Conservation (phyloP, 2,113 vertebrate species). For the Anoura caudifer region DNA sequence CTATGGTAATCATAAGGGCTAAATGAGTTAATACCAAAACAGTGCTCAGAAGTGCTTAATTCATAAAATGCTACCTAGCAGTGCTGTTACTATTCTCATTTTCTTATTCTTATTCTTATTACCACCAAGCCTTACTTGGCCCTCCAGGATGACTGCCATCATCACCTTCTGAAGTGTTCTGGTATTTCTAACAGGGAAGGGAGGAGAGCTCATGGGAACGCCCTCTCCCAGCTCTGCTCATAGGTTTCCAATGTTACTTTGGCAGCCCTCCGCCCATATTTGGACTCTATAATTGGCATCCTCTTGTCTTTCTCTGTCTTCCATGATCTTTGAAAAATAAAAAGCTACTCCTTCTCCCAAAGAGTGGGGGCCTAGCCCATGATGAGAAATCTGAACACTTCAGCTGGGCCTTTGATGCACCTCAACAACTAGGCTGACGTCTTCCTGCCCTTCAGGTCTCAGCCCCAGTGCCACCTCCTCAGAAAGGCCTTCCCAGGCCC, state of each 20-base stretch:
- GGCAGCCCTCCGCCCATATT: neutral
- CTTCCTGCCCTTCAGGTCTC: neutral
- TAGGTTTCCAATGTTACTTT: too few relatives aligned
- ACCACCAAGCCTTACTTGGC: neutral
- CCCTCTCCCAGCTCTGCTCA: neutral
- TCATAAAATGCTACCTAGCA: neutral
- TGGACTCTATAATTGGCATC: neutral
- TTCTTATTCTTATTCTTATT: neutral
- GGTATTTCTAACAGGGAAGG: neutral
- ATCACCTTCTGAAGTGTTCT: neutral
- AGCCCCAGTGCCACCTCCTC: neutral
- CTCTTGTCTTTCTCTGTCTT: neutral
- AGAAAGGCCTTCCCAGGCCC: neutral
- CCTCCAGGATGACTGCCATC: neutral
- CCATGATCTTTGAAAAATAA: neutral
- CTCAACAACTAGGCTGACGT: neutral
- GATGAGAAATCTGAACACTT: neutral
- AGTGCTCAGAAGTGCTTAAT: neutral
- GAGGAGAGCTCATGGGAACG: neutral
- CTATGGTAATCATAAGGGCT: neutral
- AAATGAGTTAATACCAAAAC: neutral
- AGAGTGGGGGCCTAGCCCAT: too few relatives aligned
- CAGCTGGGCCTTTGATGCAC: neutral
- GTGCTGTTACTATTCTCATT: neutral
- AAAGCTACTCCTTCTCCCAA: neutral